These are phyloP conservation scores for Saccopteryx bilineata DNA, from an alignment of 2,113 vertebrate genomes.

Conservation along the genomic window DNA sequence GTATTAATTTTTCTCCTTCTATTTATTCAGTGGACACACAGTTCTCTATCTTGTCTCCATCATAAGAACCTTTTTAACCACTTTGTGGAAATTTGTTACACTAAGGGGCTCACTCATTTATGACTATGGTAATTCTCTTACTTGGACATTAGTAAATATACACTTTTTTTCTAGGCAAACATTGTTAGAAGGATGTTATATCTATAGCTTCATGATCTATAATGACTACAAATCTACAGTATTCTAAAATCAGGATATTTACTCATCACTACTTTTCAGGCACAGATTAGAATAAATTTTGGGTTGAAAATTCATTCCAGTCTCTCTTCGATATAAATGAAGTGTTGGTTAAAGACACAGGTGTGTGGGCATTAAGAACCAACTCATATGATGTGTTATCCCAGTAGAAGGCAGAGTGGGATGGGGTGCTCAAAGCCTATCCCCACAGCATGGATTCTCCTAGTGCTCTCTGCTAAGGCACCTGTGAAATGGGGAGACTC, in stretches of 20 bases:
- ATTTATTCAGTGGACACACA: background rate
- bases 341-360: background rate
- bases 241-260: background rate
- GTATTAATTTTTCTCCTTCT: background rate
- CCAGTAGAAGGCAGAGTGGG: background rate
- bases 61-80: background rate
- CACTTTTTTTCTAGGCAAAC: slow-evolving; percentile 6
- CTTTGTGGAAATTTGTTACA: background rate
- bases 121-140: background rate
- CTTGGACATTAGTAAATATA: background rate
- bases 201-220: background rate
- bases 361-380: background rate
- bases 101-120: background rate
- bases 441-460: background rate
- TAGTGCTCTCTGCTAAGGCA: background rate
- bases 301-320: slow-evolving; percentile 8
- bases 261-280: background rate
- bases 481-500: background rate
- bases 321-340: background rate
- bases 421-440: background rate
- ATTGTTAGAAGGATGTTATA: background rate
- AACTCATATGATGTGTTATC: too few relatives aligned
- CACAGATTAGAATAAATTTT: slow-evolving; percentile 4
- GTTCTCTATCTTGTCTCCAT: background rate
- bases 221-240: background rate